Percentiles rank a stretch among this genome's conserved stretches.
phyloP scores from a whole-genome alignment of 2,888 invertebrate genomes.

The Steinernema scapterisci region DNA sequence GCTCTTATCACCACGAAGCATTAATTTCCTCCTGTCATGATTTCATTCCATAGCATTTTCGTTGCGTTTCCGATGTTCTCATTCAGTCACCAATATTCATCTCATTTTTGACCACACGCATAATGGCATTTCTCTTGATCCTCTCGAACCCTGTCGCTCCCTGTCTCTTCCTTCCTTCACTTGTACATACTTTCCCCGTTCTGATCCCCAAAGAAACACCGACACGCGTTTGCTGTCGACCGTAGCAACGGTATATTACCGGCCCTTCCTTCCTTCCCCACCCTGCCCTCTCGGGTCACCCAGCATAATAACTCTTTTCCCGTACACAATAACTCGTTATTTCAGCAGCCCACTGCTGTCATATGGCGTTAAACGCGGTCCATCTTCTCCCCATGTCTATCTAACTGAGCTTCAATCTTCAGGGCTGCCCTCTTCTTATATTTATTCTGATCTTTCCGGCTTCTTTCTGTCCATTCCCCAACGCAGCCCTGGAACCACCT shows the following conservation, averaged over 20 bases:
- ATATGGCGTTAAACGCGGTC: slow-evolving; percentile 18
- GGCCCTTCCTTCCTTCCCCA: no score
- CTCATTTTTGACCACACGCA: slow-evolving; percentile 3
- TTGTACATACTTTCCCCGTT: neutral
- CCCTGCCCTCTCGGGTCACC: neutral
- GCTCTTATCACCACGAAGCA: slow-evolving; percentile 31
- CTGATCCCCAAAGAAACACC: neutral
- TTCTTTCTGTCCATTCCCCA: neutral
- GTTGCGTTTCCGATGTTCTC: slow-evolving; percentile 32
- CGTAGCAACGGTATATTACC: slow-evolving; percentile 28
- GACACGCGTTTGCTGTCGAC: slow-evolving; percentile 14
- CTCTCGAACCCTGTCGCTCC: neutral
- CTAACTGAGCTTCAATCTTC: slow-evolving; percentile 7
- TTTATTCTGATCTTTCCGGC: neutral
- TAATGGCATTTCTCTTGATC: slow-evolving; percentile 33
- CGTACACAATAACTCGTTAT: neutral
- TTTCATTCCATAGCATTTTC: slow-evolving; percentile 31
- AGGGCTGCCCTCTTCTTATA: neutral
- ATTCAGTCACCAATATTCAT: slow-evolving; percentile 14
- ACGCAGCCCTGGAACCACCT: slow-evolving; percentile 2
- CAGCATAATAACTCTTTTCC: neutral
- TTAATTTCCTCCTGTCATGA: slow-evolving; percentile 31
- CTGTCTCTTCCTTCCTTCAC: neutral
- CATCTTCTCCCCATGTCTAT: neutral
- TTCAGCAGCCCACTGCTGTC: slow-evolving; percentile 2